Conservation (phyloP, 1,140 invertebrate species). For the Bombus haemorrhoidalis region DNA sequence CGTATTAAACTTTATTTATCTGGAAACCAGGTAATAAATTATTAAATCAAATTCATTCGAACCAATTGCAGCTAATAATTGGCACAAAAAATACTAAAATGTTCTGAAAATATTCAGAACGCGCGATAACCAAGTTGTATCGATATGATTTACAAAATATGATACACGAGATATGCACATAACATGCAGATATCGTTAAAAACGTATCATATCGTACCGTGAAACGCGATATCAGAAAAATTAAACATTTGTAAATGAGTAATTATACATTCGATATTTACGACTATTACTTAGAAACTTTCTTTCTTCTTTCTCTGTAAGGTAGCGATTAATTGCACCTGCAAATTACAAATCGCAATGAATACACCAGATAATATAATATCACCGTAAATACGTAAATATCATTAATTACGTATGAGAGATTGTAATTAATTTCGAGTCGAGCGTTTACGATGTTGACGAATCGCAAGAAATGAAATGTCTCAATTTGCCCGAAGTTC, state of each 20-base stretch:
- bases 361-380: background rate
- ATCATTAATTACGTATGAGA: background rate
- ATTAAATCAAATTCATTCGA: background rate
- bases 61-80: background rate
- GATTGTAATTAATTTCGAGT: slow-evolving; percentile 1
- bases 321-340: background rate
- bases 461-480: background rate
- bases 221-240: too few relatives aligned
- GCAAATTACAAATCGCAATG: background rate
- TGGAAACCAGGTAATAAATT: background rate
- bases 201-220: too few relatives aligned
- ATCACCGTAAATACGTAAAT: background rate
- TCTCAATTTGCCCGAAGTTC: slow-evolving; percentile 18
- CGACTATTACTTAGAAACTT: background rate
- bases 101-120: too few relatives aligned
- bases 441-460: background rate
- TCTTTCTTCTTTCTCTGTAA: background rate
- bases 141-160: too few relatives aligned
- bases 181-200: too few relatives aligned
- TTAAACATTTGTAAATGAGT: too few relatives aligned
- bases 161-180: too few relatives aligned
- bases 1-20: background rate
- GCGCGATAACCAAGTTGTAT: too few relatives aligned
- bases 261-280: too few relatives aligned
- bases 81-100: background rate